Evolutionary conservation across 2,113 vertebrate species (phyloP).

Genomic region (Oplegnathus fasciatus): DNA sequence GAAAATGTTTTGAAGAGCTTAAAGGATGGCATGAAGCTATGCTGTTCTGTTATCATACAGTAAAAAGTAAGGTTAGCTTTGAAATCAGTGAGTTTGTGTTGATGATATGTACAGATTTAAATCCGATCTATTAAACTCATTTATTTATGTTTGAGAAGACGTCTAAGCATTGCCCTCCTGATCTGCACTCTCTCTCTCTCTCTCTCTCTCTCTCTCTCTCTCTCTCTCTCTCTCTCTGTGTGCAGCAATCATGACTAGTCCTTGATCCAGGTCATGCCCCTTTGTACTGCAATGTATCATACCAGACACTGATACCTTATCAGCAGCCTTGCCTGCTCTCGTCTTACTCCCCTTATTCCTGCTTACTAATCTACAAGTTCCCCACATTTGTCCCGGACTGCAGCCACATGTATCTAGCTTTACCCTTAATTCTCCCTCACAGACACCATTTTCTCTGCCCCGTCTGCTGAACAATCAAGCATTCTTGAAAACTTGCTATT

Average conservation of each 20-base stretch:
- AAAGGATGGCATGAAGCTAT: not conserved
- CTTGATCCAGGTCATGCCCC: slow-evolving; percentile 56
- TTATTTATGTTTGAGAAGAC: not conserved
- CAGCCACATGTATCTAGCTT: slow-evolving; percentile 82
- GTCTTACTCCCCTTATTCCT: slow-evolving; percentile 46
- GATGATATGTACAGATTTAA: not conserved
- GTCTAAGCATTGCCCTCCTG: not conserved
- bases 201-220: not conserved
- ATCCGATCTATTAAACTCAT: not conserved
- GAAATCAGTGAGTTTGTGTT: not conserved
- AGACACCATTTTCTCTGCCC: no score
- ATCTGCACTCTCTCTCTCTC: not conserved
- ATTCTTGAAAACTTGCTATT: not conserved
- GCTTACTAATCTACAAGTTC: slow-evolving; percentile 85
- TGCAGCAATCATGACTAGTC: slow-evolving; percentile 29
- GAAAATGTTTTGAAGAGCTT: not conserved
- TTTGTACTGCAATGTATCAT: slow-evolving; percentile 50
- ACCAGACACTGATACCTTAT: slow-evolving; percentile 60
- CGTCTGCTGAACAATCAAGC: not conserved
- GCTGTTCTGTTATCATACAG: not conserved
- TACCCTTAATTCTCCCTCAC: not conserved
- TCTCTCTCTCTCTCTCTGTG: not conserved
- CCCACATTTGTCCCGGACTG: slow-evolving; percentile 86
- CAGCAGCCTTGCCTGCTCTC: slow-evolving; percentile 39
- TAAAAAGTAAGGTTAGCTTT: not conserved